A percentile compares a stretch with the other conserved stretches of the same genome.
Conservation (phyloP, 2,888 invertebrate species). For the Molorchus minor region DNA sequence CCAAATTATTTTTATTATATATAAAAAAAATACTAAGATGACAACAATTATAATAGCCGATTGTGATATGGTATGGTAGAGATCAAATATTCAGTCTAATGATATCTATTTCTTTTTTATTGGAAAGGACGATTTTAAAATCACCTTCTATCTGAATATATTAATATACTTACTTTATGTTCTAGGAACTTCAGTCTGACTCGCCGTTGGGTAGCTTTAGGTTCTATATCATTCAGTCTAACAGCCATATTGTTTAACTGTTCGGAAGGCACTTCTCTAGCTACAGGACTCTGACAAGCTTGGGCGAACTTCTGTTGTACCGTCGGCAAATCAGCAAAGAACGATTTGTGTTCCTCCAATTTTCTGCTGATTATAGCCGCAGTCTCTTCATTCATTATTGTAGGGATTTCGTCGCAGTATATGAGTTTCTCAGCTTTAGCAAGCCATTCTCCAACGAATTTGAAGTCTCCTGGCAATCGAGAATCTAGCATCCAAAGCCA, state of each 20-base stretch:
- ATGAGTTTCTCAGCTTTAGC: slow-evolving; percentile 85
- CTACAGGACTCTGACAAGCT: slow-evolving; percentile 74
- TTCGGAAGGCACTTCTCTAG: slow-evolving; percentile 77
- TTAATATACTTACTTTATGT: slow-evolving; percentile 71
- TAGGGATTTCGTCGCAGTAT: slow-evolving; percentile 83
- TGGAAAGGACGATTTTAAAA: no score
- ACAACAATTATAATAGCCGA: no score
- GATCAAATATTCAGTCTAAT: no score
- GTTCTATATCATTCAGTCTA: slow-evolving; percentile 78
- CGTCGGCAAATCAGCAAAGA: slow-evolving; percentile 85
- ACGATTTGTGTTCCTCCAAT: slow-evolving; percentile 87
- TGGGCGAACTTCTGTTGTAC: slow-evolving; percentile 81
- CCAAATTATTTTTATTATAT: slow-evolving; percentile 2
- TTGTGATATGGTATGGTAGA: no score
- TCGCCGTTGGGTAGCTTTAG: slow-evolving; percentile 81
- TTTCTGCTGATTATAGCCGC: slow-evolving; percentile 88
- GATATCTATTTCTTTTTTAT: no score
- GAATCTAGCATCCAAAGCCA: slow-evolving; percentile 93
- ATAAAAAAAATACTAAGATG: background rate
- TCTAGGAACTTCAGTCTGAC: slow-evolving; percentile 89
- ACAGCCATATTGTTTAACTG: slow-evolving; percentile 84
- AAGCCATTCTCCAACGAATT: slow-evolving; percentile 89
- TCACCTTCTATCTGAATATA: no score
- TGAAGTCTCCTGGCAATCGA: slow-evolving; percentile 74
- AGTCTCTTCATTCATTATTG: slow-evolving; percentile 87